Conservation (phyloP, 2,113 vertebrate species). For the Xiphias gladius region DNA sequence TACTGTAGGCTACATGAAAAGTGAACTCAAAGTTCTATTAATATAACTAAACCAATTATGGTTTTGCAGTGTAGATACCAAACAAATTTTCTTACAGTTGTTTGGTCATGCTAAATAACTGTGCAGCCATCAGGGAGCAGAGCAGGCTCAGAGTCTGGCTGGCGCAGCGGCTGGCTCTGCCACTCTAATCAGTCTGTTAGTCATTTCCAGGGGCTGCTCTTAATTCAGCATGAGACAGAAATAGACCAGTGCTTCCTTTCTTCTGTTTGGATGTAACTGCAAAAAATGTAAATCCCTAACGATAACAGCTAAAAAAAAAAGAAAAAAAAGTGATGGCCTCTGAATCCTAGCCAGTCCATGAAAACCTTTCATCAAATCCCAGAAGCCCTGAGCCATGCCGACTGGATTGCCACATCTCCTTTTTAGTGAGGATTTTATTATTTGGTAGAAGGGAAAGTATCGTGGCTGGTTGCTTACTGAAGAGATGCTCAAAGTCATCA, state of each 20-base stretch:
- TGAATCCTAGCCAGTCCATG: slow-evolving; percentile 60
- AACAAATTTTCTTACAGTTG: slow-evolving; percentile 31
- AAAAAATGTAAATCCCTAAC: slow-evolving; percentile 53
- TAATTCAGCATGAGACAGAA: slow-evolving; percentile 65
- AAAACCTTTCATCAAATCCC: slow-evolving; percentile 73
- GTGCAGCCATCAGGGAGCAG: slow-evolving; percentile 42
- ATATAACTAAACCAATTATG: not conserved
- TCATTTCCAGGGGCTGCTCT: slow-evolving; percentile 67
- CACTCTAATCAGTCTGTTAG: slow-evolving; percentile 67
- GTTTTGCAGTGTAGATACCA: slow-evolving; percentile 7
- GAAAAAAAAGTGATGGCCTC: slow-evolving; percentile 41
- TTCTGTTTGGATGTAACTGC: slow-evolving; percentile 58
- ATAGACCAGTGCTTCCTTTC: slow-evolving; percentile 63
- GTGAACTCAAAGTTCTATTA: not conserved
- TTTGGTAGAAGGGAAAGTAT: slow-evolving; percentile 47
- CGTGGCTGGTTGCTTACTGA: slow-evolving; percentile 43
- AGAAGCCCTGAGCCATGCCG: slow-evolving; percentile 53
- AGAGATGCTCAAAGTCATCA: slow-evolving; percentile 36
- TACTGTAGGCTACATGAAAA: not conserved
- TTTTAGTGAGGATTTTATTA: slow-evolving; percentile 54
- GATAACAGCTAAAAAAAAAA: slow-evolving; percentile 43
- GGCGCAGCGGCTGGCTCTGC: slow-evolving; percentile 35
- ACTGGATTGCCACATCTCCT: slow-evolving; percentile 42
- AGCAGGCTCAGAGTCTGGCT: slow-evolving; percentile 39
- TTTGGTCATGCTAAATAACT: slow-evolving; percentile 48